These are phyloP conservation scores for Empidonax traillii DNA, from an alignment of 2,113 vertebrate genomes.

Conservation along the genomic window DNA sequence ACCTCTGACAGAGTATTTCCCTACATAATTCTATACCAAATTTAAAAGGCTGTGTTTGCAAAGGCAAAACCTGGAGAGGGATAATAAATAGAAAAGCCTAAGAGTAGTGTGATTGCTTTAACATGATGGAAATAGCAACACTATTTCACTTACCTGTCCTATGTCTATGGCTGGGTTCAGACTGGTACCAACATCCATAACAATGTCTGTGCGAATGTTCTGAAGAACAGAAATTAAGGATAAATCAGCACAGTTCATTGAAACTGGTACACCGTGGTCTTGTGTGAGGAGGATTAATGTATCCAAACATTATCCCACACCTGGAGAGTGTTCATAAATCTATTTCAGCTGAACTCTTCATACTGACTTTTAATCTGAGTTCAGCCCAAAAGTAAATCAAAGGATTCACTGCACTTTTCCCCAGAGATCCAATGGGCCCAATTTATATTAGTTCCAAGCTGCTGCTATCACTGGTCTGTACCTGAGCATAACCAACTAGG, in stretches of 20 bases:
- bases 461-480: neutral
- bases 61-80: neutral
- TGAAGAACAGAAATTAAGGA: conserved; percentile 50
- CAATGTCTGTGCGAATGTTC: conserved; percentile 91
- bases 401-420: neutral
- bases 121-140: neutral
- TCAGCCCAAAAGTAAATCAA: neutral
- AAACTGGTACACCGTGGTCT: neutral
- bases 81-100: neutral
- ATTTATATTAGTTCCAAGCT: neutral
- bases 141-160: conserved; percentile 84
- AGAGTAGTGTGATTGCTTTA: neutral
- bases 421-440: neutral
- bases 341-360: neutral
- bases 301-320: neutral
- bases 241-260: neutral
- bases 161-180: conserved; percentile 96
- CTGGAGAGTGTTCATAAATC: neutral
- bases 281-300: neutral
- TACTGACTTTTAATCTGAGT: neutral
- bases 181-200: conserved; percentile 96
- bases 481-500: neutral
- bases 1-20: neutral
- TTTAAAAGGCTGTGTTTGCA: neutral
- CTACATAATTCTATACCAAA: neutral